Base-by-base conservation (phyloP, 2,888 invertebrate species). In the Hoplodrina blanda region DNA sequence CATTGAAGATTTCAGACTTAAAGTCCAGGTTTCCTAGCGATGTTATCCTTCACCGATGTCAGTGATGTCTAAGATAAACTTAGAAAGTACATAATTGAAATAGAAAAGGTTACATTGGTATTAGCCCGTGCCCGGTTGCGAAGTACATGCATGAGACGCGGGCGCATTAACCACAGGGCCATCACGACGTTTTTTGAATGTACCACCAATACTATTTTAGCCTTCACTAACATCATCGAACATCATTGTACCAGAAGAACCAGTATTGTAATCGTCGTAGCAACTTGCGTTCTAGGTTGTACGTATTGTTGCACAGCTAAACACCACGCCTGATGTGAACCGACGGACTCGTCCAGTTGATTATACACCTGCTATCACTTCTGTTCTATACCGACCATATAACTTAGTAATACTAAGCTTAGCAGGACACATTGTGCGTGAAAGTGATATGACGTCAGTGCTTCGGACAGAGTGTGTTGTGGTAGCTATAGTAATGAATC, bases 221-320 rank as follows among this genome's bases (percentile, higher is more conserved):
- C 25, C 25, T 25, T 44, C 44, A 15, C 5, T 46, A 15, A 17
- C 17, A 46, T 17, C 17, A 46, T 6, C 46, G 46, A 46, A 17
- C 46, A 0, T 4, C 46, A 46, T 17, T 46, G 17, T 2, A 15
- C 46, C 6, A 46, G 17, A 46, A 46, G 46, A 17, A 46, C 17
- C 46, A 46, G 46, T 46, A 46, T 46, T 46, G 46, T 17, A 15
- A 15, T 1, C 17, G 17, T 17, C 30, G 62, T 62, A 60, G 62
- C 53, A 79, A 89, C 88, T 88, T 91, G 68, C 69, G 77, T 20
- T 62, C 71, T n/a, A 41, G 82, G 84, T 78, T 91, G 91, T 92
- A 91, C 89, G 76, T 76, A 84, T 89, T 89, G 87, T 89, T 83
- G 81, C 83, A 83, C 76, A 74, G 76, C 74, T 78, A 82, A 79